phyloP scores from a whole-genome alignment of 2,113 vertebrate species.

The Propithecus coquereli region DNA sequence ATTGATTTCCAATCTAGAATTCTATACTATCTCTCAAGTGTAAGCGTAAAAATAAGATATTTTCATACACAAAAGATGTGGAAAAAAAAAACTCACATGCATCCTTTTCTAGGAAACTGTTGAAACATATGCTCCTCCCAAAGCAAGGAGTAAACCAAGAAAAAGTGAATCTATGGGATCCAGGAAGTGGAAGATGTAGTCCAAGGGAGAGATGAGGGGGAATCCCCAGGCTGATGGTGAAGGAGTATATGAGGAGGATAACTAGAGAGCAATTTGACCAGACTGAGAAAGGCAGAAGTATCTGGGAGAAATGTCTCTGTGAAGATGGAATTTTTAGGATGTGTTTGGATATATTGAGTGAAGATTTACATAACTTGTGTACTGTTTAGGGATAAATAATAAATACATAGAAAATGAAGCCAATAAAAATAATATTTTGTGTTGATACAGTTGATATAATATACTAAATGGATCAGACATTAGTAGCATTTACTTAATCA shows the following conservation, averaged over 20 bases:
- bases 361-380: background rate
- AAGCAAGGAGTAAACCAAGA: background rate
- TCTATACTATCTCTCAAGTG: background rate
- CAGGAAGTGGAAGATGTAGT: background rate
- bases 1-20: background rate
- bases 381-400: background rate
- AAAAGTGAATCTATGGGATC: background rate
- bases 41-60: background rate
- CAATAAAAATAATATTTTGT: background rate
- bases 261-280: background rate
- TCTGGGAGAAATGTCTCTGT: background rate
- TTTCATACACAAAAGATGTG: background rate
- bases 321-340: background rate
- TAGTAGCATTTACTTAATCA: background rate
- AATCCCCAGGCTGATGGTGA: background rate
- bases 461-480: background rate
- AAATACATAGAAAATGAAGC: background rate
- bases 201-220: background rate
- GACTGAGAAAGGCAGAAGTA: background rate
- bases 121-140: background rate
- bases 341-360: background rate
- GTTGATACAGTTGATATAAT: background rate
- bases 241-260: background rate
- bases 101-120: background rate
- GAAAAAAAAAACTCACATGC: background rate